Percentiles rank a stretch among this genome's conserved stretches.
These are phyloP conservation scores for Macrophya alboannulata DNA, from an alignment of 2,888 invertebrate genomes.

Conservation along the genomic window DNA sequence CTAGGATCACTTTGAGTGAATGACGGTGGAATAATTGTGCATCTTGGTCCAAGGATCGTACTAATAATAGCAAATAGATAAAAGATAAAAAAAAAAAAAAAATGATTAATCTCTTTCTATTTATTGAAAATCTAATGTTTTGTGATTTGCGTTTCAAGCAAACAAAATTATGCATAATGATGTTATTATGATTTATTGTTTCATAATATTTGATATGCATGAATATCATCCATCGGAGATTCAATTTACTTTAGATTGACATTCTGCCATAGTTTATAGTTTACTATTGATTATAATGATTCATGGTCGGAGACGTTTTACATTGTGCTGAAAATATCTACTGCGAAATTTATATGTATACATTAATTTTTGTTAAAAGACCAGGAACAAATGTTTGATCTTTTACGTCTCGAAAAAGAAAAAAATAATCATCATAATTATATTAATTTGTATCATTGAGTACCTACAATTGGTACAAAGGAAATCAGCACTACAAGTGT, in stretches of 20 bases:
- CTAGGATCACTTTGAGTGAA: slow-evolving; percentile 17
- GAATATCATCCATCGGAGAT: slow-evolving; percentile 14
- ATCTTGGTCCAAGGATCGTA: slow-evolving; percentile 32
- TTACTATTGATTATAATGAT: slow-evolving; percentile 12
- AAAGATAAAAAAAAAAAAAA: slow-evolving; percentile 35
- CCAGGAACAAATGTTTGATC: neutral
- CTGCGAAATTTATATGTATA: neutral
- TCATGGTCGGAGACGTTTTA: slow-evolving; percentile 3
- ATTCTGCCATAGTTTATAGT: slow-evolving; percentile 28
- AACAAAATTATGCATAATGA: slow-evolving; percentile 38
- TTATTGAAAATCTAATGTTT: slow-evolving; percentile 26
- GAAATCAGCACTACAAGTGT: neutral
- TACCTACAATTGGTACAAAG: neutral
- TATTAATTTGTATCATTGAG: slow-evolving; percentile 7
- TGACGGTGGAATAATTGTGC: slow-evolving; percentile 26
- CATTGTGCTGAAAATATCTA: slow-evolving; percentile 13
- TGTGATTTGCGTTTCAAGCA: slow-evolving; percentile 12
- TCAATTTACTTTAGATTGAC: slow-evolving; percentile 34
- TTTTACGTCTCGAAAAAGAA: neutral
- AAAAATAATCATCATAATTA: neutral
- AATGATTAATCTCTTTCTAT: slow-evolving; percentile 12
- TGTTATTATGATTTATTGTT: slow-evolving; percentile 45
- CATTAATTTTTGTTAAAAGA: neutral
- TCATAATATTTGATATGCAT: slow-evolving; percentile 24
- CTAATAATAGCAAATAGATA: slow-evolving; percentile 26